Evolutionary conservation across 2,888 invertebrate species (phyloP).

Genomic region (Drosophila maculinotata): DNA sequence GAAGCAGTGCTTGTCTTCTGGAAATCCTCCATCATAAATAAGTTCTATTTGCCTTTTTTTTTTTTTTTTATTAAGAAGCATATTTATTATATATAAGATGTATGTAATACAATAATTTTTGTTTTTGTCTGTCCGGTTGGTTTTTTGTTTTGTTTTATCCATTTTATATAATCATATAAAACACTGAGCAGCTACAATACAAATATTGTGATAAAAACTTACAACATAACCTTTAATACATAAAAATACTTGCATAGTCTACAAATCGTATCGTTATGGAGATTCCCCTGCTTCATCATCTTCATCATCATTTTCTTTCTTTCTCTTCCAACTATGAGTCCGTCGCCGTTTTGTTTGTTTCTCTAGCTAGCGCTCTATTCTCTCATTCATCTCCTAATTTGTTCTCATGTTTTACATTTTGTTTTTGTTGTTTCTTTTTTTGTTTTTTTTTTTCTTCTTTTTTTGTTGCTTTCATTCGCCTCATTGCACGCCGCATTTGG

Average conservation of each 20-base stretch:
- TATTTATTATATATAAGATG: constrained; percentile 83
- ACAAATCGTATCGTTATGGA: constrained; percentile 82
- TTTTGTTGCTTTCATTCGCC: constrained; percentile 57
- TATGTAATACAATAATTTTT: constrained; percentile 82
- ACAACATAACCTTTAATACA: constrained; percentile 83
- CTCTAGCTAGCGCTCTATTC: constrained; percentile 24
- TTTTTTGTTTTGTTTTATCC: constrained; percentile 55
- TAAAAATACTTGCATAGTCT: constrained; percentile 84
- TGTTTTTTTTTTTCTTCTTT: constrained; percentile 8
- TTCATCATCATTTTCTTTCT: constrained; percentile 34
- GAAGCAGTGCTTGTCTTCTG: constrained; percentile 24
- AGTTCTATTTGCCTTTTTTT: constrained; percentile 52
- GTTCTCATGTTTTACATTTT: constrained; percentile 51
- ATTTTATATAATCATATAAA: constrained; percentile 82
- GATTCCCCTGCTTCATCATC: constrained; percentile 45
- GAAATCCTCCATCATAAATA: constrained; percentile 69
- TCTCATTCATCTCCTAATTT: constrained; percentile 55
- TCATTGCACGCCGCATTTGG: constrained; percentile 65
- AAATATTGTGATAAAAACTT: constrained; percentile 84
- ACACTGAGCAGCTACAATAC: constrained; percentile 84
- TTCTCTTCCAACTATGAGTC: too few relatives aligned
- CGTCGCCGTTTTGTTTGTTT: too few relatives aligned
- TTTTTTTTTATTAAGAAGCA: constrained; percentile 79
- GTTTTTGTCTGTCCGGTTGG: constrained; percentile 67
- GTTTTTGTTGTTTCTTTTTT: constrained; percentile 38